phyloP scores from a whole-genome alignment of 2,888 invertebrate species.

The Cancer borealis region DNA sequence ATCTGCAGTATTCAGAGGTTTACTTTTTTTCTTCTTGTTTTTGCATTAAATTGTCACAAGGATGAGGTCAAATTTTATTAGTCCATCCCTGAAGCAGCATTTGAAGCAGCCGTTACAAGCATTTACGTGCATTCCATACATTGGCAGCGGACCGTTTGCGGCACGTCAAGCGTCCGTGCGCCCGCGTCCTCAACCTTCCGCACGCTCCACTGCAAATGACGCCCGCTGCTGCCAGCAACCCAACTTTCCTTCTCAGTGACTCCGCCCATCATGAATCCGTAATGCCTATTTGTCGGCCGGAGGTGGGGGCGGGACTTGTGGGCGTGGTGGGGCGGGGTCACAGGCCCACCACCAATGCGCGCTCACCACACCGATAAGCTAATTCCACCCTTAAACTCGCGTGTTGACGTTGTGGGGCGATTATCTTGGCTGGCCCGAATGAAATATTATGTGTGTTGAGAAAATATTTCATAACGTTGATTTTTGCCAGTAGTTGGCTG shows the following conservation, averaged over 20 bases:
- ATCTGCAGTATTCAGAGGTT: neutral
- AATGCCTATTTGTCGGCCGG: conserved; percentile 50
- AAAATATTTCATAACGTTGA: conserved; percentile 78
- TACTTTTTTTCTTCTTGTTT: neutral
- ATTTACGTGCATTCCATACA: conserved; percentile 50
- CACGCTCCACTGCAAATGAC: conserved; percentile 74
- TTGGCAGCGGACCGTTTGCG: conserved; percentile 50
- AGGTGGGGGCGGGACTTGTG: conserved; percentile 58
- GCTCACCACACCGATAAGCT: conserved; percentile 76
- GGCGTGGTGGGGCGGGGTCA: conserved; percentile 66
- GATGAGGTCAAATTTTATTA: conserved; percentile 17
- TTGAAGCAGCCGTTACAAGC: neutral
- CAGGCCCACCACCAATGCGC: conserved; percentile 72
- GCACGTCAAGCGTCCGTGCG: conserved; percentile 53
- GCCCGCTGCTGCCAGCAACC: conserved; percentile 71
- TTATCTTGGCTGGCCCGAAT: conserved; percentile 77
- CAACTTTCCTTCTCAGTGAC: conserved; percentile 65
- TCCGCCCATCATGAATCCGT: conserved; percentile 64
- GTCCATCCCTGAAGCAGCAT: neutral
- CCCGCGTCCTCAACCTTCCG: conserved; percentile 54
- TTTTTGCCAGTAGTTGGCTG: conserved; percentile 77
- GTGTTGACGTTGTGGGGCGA: conserved; percentile 77
- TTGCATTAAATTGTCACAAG: neutral
- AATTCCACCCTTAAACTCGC: conserved; percentile 77
- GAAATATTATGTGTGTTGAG: conserved; percentile 77